Base-by-base conservation (phyloP, 2,888 invertebrate genomes). In the Pyrrhia umbra region DNA sequence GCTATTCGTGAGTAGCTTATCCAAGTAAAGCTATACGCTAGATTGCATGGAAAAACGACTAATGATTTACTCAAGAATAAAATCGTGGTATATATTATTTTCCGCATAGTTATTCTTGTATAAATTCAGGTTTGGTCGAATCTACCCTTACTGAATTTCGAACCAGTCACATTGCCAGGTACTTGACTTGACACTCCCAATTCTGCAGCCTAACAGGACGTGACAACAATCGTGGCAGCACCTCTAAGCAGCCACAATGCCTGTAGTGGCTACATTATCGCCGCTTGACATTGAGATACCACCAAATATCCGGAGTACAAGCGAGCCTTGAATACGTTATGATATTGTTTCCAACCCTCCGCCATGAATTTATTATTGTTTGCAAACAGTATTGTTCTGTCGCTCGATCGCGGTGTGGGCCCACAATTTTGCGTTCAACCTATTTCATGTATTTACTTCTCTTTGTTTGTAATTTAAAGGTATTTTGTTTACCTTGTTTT, bases 311-410 rank as follows among this genome's bases (percentile, higher is more conserved):
- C 71, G 70, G 57, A 16, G 65, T 18, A 40, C 42, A n/a, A 42
- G 9, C 42, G 34, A 18, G 62, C 47, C 39, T 34, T 74, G 72
- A 72, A 72, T 75, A 75, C 71, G 65, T 59, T 60, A 75, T 75
- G 56, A 75, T 69, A 75, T 63, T 75, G 75, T 72, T 69, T 50
- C 18, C 75, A 43, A 21, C 16, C 40, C 47, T 40, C 43, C 40
- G 23, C 50, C 42, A 59, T 77, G 73, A 75, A 75, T 76, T 75
- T 76, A 68, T 75, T 72, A 75, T 72, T 77, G 77, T 77, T 68
- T 57, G 50, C 21, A 62, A 72, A 76, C 77, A 57, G 58, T 68
- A 71, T 72, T 71, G 72, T 76, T 52, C 45, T 21, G 55, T 51
- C 18, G 58, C 52, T 56, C 63, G 59, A 63, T 59, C 50, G 37